These are phyloP conservation scores for Galerucella nymphaeae DNA, from an alignment of 2,888 invertebrate genomes.

Conservation along the genomic window DNA sequence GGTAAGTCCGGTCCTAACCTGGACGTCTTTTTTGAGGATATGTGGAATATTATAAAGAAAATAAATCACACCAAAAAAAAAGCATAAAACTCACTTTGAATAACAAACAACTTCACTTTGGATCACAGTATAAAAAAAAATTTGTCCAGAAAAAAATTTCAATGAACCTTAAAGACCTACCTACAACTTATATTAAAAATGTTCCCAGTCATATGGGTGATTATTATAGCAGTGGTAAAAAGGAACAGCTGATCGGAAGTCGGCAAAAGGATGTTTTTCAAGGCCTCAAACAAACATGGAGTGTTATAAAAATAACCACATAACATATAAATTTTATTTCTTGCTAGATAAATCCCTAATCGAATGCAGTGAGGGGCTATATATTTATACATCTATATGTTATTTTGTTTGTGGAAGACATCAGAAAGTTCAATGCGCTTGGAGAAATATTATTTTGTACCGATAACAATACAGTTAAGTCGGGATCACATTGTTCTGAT, in stretches of 20 bases:
- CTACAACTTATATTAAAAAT: not conserved
- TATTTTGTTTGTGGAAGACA: not conserved
- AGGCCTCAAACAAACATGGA: constrained; percentile 16
- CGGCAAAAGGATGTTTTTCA: constrained; percentile 18
- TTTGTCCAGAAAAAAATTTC: not conserved
- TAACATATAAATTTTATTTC: not conserved
- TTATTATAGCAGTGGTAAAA: constrained; percentile 13
- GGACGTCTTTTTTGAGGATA: too few species aligned
- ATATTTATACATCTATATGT: not conserved
- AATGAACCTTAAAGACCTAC: not conserved
- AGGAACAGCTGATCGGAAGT: constrained; percentile 36
- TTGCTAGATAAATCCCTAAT: constrained; percentile 5
- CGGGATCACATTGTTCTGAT: too few species aligned
- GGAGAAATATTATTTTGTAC: too few species aligned
- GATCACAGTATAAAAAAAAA: too few species aligned
- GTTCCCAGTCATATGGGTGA: constrained; percentile 12
- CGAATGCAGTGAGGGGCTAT: not conserved
- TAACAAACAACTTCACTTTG: too few species aligned
- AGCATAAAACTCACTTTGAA: too few species aligned
- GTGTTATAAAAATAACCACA: constrained; percentile 28
- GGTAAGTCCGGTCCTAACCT: too few species aligned
- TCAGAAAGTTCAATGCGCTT: not conserved
- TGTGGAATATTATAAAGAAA: too few species aligned
- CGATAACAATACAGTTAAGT: too few species aligned
- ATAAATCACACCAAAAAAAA: too few species aligned